Evolutionary conservation across 2,888 invertebrate species (phyloP).

Genomic region (Meganola albula): DNA sequence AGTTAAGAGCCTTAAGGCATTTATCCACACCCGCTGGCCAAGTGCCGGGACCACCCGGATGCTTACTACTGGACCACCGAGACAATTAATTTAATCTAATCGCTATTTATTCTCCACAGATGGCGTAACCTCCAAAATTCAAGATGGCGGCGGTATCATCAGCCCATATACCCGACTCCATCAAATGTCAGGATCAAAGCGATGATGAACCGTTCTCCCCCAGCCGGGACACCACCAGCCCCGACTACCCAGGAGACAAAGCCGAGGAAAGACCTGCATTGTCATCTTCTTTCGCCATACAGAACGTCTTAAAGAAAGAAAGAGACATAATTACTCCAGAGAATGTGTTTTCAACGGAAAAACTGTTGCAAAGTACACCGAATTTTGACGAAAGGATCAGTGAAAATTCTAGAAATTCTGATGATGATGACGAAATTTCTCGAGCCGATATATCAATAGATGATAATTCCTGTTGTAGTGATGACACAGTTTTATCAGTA

Average conservation of each 20-base stretch:
- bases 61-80: too few relatives aligned
- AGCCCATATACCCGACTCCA: slow-evolving; percentile 59
- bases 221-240: slow-evolving; percentile 59
- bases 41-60: too few relatives aligned
- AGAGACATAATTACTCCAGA: slow-evolving; percentile 65
- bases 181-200: slow-evolving; percentile 67
- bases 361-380: slow-evolving; percentile 64
- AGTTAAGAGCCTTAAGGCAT: too few relatives aligned
- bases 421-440: slow-evolving; percentile 32
- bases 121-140: slow-evolving; percentile 49
- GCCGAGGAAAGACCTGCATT: slow-evolving; percentile 49
- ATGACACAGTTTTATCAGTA: slow-evolving; percentile 89
- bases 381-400: slow-evolving; percentile 49
- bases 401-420: slow-evolving; percentile 47
- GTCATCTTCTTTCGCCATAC: slow-evolving; percentile 68
- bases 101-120: slow-evolving; percentile 39
- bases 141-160: slow-evolving; percentile 73
- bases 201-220: slow-evolving; percentile 70
- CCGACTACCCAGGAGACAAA: slow-evolving; percentile 63
- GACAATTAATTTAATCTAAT: background rate
- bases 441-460: slow-evolving; percentile 69
- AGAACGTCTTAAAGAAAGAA: slow-evolving; percentile 71
- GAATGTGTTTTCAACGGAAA: slow-evolving; percentile 71
- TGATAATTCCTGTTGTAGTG: slow-evolving; percentile 83
- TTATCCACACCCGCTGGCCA: too few relatives aligned